phyloP scores from a whole-genome alignment of 2,797 vertebrate genomes.

The Acipenser ruthenus region DNA sequence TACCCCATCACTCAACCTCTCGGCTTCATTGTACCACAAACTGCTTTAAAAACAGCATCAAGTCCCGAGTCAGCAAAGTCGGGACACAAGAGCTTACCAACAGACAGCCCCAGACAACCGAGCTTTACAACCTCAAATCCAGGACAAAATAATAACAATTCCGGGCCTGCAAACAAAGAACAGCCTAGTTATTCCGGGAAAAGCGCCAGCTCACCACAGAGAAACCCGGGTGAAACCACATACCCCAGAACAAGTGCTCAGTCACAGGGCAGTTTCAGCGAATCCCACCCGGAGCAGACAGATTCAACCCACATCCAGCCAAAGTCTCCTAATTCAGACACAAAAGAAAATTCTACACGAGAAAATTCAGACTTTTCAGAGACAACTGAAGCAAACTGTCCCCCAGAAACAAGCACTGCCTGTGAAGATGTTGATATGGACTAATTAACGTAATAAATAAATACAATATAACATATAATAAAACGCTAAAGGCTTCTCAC shows the following conservation, averaged over 20 bases:
- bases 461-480: constrained; percentile 2
- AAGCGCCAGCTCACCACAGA: constrained; percentile 44
- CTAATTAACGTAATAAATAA: constrained; percentile 45
- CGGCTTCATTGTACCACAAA: constrained; percentile 91
- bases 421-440: constrained; percentile 79
- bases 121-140: constrained; percentile 30
- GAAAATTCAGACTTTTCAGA: constrained; percentile 56
- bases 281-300: constrained; percentile 46
- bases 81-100: constrained; percentile 44
- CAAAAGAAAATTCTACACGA: constrained; percentile 56
- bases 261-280: constrained; percentile 50
- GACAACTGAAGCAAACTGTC: constrained; percentile 45
- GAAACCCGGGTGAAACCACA: constrained; percentile 45
- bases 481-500: constrained; percentile 32
- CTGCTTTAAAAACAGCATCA: constrained; percentile 66
- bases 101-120: constrained; percentile 44
- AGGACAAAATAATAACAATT: constrained; percentile 41
- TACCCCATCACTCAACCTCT: constrained; percentile 93
- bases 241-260: constrained; percentile 44
- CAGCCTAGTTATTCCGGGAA: constrained; percentile 40
- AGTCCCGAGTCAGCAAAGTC: constrained; percentile 47
- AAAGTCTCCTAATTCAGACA: constrained; percentile 51
- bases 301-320: constrained; percentile 39
- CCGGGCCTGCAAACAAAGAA: constrained; percentile 34
- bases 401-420: constrained; percentile 58